phyloP scores from a whole-genome alignment of 2,888 invertebrate genomes.

The Drosophila bunnanda region DNA sequence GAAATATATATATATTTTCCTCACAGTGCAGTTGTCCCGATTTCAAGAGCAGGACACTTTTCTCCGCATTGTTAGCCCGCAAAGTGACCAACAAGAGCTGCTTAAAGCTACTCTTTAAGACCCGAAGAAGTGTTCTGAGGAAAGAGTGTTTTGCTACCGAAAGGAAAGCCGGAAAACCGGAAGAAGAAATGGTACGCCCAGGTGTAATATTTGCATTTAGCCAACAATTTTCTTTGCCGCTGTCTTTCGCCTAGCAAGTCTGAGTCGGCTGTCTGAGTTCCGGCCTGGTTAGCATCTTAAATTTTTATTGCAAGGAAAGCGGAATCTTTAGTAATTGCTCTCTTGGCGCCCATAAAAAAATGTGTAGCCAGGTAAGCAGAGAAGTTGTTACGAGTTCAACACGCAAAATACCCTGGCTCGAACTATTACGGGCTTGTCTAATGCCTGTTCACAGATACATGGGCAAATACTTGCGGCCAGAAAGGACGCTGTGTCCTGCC shows the following conservation, averaged over 20 bases:
- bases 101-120: constrained; percentile 32
- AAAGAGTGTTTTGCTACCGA: constrained; percentile 1
- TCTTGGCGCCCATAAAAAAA: constrained; percentile 72
- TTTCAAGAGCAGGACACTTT: constrained; percentile 12
- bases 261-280: constrained; percentile 10
- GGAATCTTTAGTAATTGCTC: constrained; percentile 75
- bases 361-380: constrained; percentile 77
- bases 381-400: constrained; percentile 44
- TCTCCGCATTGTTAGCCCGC: constrained; percentile 3
- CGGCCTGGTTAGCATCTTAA: constrained; percentile 60
- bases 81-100: constrained; percentile 22
- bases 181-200: constrained; percentile 57
- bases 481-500: constrained; percentile 10
- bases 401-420: constrained; percentile 49
- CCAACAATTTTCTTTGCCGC: constrained; percentile 60
- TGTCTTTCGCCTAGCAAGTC: constrained; percentile 5
- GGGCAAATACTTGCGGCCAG: constrained; percentile 38
- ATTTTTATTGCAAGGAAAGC: constrained; percentile 77
- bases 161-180: constrained; percentile 1
- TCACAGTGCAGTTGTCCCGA: background rate
- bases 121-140: background rate
- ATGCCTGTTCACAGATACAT: constrained; percentile 38
- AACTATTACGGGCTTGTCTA: constrained; percentile 63
- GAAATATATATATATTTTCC: background rate
- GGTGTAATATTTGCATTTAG: constrained; percentile 76